Conservation (phyloP, 37 sponge, comb jelly and placozoan species). For the Hormiphora californensis region DNA sequence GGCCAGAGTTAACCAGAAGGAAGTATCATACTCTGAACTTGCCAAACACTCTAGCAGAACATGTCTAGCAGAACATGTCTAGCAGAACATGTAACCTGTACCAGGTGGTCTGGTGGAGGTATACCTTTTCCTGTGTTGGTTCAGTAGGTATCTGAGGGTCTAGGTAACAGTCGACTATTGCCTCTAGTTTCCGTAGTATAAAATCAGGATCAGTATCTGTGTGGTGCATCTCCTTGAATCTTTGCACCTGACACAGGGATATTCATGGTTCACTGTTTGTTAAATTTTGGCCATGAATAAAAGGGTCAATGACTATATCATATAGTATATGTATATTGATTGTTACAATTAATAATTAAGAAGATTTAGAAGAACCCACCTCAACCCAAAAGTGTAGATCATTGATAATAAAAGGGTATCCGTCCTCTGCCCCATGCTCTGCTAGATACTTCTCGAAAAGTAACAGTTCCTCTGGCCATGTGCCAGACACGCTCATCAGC, state of each 20-base stretch:
- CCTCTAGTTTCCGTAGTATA: constrained; percentile 17
- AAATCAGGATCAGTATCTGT: constrained; percentile 36
- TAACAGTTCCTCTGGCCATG: constrained; percentile 43
- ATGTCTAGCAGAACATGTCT: too few species aligned
- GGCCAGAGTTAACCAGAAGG: too few species aligned
- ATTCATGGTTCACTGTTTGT: too few species aligned
- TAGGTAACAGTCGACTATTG: constrained; percentile 38
- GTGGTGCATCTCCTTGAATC: constrained; percentile 54
- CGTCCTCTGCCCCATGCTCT: constrained; percentile 35
- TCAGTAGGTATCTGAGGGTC: constrained; percentile 53
- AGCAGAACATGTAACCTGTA: too few species aligned
- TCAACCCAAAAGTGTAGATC: constrained; percentile 54
- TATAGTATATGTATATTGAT: too few species aligned
- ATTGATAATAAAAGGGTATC: constrained; percentile 33
- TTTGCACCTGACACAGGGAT: background rate
- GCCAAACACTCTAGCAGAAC: too few species aligned
- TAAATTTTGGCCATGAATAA: too few species aligned
- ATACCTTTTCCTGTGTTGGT: constrained; percentile 39
- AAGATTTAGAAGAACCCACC: too few species aligned
- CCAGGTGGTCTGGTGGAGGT: too few species aligned
- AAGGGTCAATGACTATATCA: too few species aligned
- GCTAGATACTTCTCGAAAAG: constrained; percentile 28
- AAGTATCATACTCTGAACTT: too few species aligned
- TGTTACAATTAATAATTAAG: too few species aligned
- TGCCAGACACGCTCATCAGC: constrained; percentile 9